Conservation (phyloP, 2,113 vertebrate genomes). For the Vidua chalybeata region DNA sequence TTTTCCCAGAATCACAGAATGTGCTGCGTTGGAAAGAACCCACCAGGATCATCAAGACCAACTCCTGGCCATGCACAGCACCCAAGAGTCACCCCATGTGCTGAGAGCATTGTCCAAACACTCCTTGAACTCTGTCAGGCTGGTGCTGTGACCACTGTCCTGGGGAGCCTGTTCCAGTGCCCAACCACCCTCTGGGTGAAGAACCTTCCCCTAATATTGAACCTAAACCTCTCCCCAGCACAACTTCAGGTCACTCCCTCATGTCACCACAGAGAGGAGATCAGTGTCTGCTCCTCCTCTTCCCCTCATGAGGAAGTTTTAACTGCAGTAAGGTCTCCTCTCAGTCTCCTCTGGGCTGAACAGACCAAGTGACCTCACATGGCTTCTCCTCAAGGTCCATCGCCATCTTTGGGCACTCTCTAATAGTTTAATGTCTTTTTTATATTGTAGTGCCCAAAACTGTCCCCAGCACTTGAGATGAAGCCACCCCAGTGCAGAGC, state of each 20-base stretch:
- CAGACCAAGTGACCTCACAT: fast-evolving
- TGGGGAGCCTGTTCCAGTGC: background rate
- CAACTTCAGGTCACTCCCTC: background rate
- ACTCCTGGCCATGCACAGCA: background rate
- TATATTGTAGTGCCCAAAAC: background rate
- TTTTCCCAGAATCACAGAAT: background rate
- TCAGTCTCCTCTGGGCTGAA: background rate
- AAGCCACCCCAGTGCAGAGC: fast-evolving
- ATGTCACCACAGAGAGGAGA: background rate
- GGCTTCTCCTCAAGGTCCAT: background rate
- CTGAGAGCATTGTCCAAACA: fast-evolving
- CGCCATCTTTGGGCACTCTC: background rate
- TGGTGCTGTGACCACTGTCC: background rate
- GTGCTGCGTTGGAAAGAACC: background rate
- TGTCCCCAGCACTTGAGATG: fast-evolving
- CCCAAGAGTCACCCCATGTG: background rate
- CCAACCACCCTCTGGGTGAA: background rate
- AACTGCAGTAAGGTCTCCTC: background rate
- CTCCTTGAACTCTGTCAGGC: background rate
- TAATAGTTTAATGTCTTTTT: background rate
- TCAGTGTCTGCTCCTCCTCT: too few relatives aligned
- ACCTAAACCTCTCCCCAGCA: fast-evolving
- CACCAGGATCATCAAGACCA: background rate
- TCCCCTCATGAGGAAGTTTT: background rate
- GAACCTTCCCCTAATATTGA: background rate